A percentile compares a stretch with the other conserved stretches of the same genome.
phyloP scores from a whole-genome alignment of 2,797 vertebrate species.

The Argya squamiceps region DNA sequence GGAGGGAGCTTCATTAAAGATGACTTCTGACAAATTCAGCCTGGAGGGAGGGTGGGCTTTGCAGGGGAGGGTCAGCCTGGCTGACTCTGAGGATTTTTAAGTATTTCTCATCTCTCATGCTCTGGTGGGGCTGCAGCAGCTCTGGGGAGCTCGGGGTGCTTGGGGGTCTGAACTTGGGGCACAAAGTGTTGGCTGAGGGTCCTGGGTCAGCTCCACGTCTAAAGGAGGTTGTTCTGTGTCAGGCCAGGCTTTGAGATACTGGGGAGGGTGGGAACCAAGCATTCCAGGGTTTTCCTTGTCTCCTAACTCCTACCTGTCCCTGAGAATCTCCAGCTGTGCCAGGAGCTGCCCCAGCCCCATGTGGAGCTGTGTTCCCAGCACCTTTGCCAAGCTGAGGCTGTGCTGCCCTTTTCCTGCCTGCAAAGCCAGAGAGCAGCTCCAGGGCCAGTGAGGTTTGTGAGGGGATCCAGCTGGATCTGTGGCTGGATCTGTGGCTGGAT shows the following conservation, averaged over 20 bases:
- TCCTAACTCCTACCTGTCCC: background rate
- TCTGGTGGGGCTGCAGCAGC: background rate
- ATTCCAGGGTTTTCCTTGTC: background rate
- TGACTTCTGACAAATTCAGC: background rate
- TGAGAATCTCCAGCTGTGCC: rapidly evolving
- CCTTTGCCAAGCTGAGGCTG: rapidly evolving
- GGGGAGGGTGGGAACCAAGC: background rate
- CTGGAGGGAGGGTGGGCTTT: background rate
- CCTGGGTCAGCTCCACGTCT: background rate
- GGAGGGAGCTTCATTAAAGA: background rate
- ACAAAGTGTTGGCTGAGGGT: background rate
- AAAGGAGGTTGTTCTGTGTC: background rate
- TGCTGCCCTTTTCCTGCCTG: background rate
- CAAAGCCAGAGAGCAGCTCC: background rate
- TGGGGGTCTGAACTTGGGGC: rapidly evolving
- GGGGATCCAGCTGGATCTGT: too few species aligned
- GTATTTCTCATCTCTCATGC: background rate
- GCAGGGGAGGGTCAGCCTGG: background rate
- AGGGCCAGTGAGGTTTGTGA: background rate
- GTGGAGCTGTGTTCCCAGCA: rapidly evolving
- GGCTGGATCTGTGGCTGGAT: too few species aligned
- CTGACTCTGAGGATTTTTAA: rapidly evolving
- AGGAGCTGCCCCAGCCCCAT: rapidly evolving
- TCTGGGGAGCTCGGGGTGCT: background rate
- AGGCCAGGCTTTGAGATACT: background rate